phyloP scores from a whole-genome alignment of 2,888 invertebrate genomes.

The Drosophila rellima region DNA sequence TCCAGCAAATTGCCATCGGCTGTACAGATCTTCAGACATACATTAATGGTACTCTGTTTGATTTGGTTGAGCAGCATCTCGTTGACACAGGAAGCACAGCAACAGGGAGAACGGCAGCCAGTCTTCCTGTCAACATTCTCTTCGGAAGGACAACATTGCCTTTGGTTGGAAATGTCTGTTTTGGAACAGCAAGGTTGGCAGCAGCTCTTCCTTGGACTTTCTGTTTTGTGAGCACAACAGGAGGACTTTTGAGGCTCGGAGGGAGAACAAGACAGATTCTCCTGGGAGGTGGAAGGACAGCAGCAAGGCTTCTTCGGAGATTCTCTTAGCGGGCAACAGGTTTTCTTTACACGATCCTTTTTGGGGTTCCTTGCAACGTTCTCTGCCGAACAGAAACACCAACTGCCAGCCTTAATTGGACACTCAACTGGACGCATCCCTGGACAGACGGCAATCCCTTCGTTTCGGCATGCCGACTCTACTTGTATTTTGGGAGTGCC shows the following conservation, averaged over 20 bases:
- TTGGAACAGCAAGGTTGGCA: not conserved
- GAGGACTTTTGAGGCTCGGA: not conserved
- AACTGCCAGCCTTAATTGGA: not conserved
- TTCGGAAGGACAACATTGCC: not conserved
- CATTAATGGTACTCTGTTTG: conserved; percentile 40
- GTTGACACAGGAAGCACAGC: not conserved
- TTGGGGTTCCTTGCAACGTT: not conserved
- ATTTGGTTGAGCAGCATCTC: not conserved
- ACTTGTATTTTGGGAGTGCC: not conserved
- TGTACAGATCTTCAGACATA: conserved; percentile 32
- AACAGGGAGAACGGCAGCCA: not conserved
- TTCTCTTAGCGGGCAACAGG: not conserved
- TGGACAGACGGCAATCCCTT: too few relatives aligned
- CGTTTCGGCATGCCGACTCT: too few relatives aligned
- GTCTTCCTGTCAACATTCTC: not conserved
- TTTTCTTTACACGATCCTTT: not conserved
- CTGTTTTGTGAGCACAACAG: too few relatives aligned
- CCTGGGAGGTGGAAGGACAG: not conserved
- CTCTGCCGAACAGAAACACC: not conserved
- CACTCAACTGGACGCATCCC: not conserved
- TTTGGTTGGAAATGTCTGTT: not conserved
- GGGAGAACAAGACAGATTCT: not conserved
- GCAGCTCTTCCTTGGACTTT: not conserved
- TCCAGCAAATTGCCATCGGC: conserved; percentile 12
- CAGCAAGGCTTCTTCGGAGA: not conserved